Evolutionary conservation across 2,113 vertebrate genomes (phyloP), one percentile per base, ranked within the genome.

Genomic region (Pangasianodon gigas): DNA sequence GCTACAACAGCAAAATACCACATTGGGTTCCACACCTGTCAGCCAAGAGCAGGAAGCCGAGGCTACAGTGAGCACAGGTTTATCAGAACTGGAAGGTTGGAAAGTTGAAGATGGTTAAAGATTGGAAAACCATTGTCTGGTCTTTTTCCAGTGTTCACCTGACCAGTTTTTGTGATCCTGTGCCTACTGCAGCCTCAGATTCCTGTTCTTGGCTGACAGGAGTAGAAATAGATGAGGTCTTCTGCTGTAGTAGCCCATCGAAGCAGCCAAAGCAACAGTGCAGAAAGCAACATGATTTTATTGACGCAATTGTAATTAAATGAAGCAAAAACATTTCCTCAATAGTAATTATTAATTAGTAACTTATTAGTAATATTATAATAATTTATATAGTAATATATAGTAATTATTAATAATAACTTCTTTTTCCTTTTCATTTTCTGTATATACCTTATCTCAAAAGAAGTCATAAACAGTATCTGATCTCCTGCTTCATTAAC

Each of bases 401-500:
- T n/a, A n/a, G n/a, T n/a, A n/a, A n/a, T n/a, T n/a, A 60, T 19
- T 58, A 65, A 65, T 67, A 67, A 32, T n/a, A 69, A 67, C 29
- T 32, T 10, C 1, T 69, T 37, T 19, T 48, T 26, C 58, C 16
- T 18, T 65, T 6, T 26, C 11, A 52, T 71, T n/a, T 86, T 5
- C 48, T 56, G 24, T 37, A 54, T 16, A 11, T 11, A 52, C 6
- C 51, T 56, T 58, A 29, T 44, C 58, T 24, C 79, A 75, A 46
- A 80, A 51, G 8, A 84, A 88, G 13, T 71, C 21, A 8, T 32
- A 84, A 65, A 88, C n/a, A 75, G 19, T 89, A 41, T 80, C 60
- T 41, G 29, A 65, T 89, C 48, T 4, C 80, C 51, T 82, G 52
- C 58, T 85, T 90, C 85, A n/a, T 60, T 81, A 88, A 52, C 44